Base-by-base conservation (phyloP, 1,140 invertebrate species). In the Lordiphosa stackelbergi region DNA sequence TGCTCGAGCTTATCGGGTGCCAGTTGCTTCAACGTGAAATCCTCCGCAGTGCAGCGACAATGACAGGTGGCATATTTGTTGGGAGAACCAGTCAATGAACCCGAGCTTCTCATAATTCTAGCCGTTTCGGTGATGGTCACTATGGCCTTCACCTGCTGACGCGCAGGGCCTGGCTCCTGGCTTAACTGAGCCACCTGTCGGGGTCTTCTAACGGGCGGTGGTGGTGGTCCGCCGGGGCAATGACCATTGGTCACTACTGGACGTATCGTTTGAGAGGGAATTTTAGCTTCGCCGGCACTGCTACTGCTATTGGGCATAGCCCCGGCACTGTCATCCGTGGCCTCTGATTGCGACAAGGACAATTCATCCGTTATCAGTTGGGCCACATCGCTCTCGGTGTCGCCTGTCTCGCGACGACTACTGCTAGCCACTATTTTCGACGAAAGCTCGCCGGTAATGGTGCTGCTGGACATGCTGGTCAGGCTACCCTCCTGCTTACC, bases 381-480 rank as follows among this genome's bases (percentile, higher is more conserved):
- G n/a, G 85, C 85, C 16, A 86, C 85, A 64, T 86, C 85, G 53
- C 85, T 87, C 24, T 87, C 85, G n/a, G 85, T 86, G 40, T 86
- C 85, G 36, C 77, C 85, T 45, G 85, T 79, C 24, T 86, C 85
- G 36, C 77, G 77, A 19, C 74, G 70, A 47, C 81, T 86, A 69
- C 73, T 83, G 66, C 85, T 85, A 61, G 84, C 78, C n/a, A 84
- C 57, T 66, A 79, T 47, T 34, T 86, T 84, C 42, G 74, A 81
- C 43, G 72, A 81, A 2, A 79, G 55, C 49, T 85, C 84, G 9
- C 85, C 85, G 9, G 85, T 87, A 16, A 87, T 71, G 37, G 85
- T 86, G 69, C 85, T 85, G 47, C 79, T 85, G 54, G 85, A 85
- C 57, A 84, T 78, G 69, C 81, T 84, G 35, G 81, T 72, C 36